phyloP scores from a whole-genome alignment of 2,797 vertebrate genomes.

The Nyctibius grandis region DNA sequence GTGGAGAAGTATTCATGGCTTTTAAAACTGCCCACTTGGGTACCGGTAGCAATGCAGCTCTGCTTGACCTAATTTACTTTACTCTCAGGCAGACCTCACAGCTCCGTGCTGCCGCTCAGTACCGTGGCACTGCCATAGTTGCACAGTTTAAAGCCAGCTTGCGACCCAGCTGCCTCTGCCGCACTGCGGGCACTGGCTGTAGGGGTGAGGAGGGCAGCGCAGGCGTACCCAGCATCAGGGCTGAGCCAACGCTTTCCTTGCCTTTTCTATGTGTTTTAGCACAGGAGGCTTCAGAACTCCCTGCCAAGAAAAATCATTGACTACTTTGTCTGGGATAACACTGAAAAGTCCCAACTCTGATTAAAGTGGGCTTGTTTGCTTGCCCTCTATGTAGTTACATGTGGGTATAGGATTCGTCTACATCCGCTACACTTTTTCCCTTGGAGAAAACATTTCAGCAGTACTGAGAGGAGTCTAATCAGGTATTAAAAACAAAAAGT shows the following conservation, averaged over 20 bases:
- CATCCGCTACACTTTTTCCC: not conserved
- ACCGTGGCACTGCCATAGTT: not conserved
- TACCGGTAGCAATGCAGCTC: not conserved
- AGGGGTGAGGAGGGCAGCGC: not conserved
- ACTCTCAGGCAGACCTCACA: not conserved
- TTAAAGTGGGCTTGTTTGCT: not conserved
- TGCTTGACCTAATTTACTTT: not conserved
- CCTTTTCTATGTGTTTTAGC: not conserved
- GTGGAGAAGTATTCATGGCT: not conserved
- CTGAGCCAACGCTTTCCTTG: not conserved
- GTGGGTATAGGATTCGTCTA: not conserved
- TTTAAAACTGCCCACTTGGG: not conserved
- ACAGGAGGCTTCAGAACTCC: not conserved
- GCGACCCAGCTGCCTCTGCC: not conserved
- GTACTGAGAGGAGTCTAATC: not conserved
- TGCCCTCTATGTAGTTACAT: not conserved
- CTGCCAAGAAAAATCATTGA: not conserved
- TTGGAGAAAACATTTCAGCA: not conserved
- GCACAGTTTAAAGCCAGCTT: rapidly evolving
- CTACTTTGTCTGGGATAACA: not conserved
- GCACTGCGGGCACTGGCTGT: rapidly evolving
- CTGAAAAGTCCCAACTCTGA: not conserved
- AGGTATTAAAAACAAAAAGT: slow-evolving; percentile 8
- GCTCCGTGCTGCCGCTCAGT: not conserved
- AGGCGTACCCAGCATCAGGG: rapidly evolving